Conservation (phyloP, 2,797 vertebrate species). For the Epinephelus coioides region DNA sequence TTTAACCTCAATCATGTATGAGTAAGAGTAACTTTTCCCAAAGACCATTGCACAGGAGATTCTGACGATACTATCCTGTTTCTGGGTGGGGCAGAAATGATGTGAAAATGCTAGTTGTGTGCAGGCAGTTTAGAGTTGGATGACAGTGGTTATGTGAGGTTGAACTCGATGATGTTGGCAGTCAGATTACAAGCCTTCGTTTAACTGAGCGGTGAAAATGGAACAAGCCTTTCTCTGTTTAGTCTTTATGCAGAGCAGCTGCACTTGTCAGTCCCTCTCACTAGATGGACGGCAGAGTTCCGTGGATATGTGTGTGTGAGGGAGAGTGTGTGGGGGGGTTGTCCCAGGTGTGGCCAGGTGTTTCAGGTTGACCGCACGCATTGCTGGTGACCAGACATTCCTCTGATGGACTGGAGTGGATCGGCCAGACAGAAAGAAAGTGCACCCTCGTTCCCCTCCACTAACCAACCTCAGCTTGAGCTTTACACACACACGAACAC, state of each 20-base stretch:
- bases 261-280: conserved; percentile 58
- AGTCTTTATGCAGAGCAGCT: conserved; percentile 53
- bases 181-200: conserved; percentile 60
- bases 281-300: conserved; percentile 55
- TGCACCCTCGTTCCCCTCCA: conserved; percentile 54
- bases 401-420: conserved; percentile 72
- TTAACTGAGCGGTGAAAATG: conserved; percentile 57
- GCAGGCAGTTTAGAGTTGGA: conserved; percentile 27
- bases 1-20: background rate
- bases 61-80: background rate
- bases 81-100: conserved; percentile 2
- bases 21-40: background rate
- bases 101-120: conserved; percentile 10
- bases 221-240: conserved; percentile 73
- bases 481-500: conserved; percentile 25
- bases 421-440: conserved; percentile 70
- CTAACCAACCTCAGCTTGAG: conserved; percentile 44
- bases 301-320: conserved; percentile 16
- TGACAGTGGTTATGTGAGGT: conserved; percentile 53
- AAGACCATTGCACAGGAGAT: background rate
- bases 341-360: conserved; percentile 80
- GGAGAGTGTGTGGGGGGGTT: conserved; percentile 38
- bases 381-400: conserved; percentile 78
- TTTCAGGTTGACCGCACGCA: conserved; percentile 72
- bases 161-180: conserved; percentile 47